Evolutionary conservation across 2,888 invertebrate species (phyloP), one percentile per base, ranked within the genome.

Genomic region (Coenonympha glycerion): DNA sequence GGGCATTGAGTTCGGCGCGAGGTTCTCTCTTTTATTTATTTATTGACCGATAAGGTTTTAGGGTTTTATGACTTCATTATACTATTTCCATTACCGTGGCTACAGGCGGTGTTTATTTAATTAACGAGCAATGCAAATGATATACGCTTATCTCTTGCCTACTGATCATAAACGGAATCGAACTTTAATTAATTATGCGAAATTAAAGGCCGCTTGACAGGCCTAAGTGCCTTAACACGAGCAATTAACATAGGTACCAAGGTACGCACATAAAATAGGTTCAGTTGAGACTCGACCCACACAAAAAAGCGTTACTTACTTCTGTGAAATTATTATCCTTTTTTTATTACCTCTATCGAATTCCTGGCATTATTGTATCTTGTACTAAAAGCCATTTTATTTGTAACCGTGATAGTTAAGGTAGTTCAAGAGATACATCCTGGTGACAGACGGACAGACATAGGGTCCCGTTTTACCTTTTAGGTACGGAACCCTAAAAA

Each of bases 1-100:
- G 84, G 79, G 81, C 79, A 76, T 78, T 84, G 80, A 79, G 76
- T 82, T 69, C 67, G 75, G 72, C 76, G 73, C 74, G 74, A 73
- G 73, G 69, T 65, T 73, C 72, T 70, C 71, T 56, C 69, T 71
- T 66, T 77, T 81, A 76, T 83, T 77, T 81, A 76, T 83, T 80
- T 83, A 84, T 76, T 68, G 66, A 65, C 69, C 72, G 71, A 72
- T 76, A 73, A 62, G 64, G 78, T 81, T 74, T 74, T 77, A 73
- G 67, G 65, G 68, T 76, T 79, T 83, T 80, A 82, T 71, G 67
- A 71, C 69, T 72, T 69, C 70, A 75, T 80, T 80, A 76, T 57
- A 59, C 55, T 56, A 55, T 58, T 59, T 59, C 53, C 47, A 58
- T 56, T 41, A 47, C 50, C 63, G 66, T 61, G 68, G 71, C 67